Evolutionary conservation across 2,113 vertebrate genomes (phyloP), one percentile per base, ranked within the genome.

Genomic region (Planiliza haematocheilus): DNA sequence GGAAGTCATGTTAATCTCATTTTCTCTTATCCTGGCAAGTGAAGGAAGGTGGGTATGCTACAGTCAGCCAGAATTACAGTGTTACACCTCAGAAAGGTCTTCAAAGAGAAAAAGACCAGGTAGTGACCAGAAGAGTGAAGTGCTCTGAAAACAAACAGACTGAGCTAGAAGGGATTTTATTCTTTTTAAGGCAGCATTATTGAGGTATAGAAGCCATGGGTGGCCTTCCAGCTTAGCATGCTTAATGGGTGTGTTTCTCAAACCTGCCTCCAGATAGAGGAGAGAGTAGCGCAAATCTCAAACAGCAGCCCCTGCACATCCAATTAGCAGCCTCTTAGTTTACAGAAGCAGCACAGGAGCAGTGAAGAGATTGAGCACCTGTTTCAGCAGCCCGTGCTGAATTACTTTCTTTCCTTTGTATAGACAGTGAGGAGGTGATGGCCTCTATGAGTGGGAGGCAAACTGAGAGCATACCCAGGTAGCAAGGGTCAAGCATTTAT

Each of bases 231-330:
- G 73, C 20, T 81, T 77, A 78, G 78, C 65, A 81, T 81, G 70
- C 74, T 30, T 81, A 77, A 85, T 81, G 68, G 77, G 68, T 55
- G 50, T 62, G 53, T 80, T 68, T 64, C 50, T 69, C 64, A 84
- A 80, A 75, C 58, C 48, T 78, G 64, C 73, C 69, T 77, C 42
- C 6, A 52, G 59, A 74, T 74, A 74, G 65, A 17, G 50, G 38
- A 69, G 57, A 39, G 46, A 42, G 46, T 66, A 61, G 14, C 48
- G 39, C 41, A 66, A 78, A 82, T 82, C 69, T 70, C 52, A 78
- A 69, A 78, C 80, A 60, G 74, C 70, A 74, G 53, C 42, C 74
- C 36, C 59, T 60, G 52, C 52, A 45, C 8, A 14, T 69, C 41
- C 81, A 1, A 24, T 78, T 83, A 78, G 74, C 74, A 60, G 68